Percentiles rank a stretch among this genome's conserved stretches.
Evolutionary conservation across 35 echinoderm and acorn worm species (phyloP).

Genomic region (Acanthaster planci): DNA sequence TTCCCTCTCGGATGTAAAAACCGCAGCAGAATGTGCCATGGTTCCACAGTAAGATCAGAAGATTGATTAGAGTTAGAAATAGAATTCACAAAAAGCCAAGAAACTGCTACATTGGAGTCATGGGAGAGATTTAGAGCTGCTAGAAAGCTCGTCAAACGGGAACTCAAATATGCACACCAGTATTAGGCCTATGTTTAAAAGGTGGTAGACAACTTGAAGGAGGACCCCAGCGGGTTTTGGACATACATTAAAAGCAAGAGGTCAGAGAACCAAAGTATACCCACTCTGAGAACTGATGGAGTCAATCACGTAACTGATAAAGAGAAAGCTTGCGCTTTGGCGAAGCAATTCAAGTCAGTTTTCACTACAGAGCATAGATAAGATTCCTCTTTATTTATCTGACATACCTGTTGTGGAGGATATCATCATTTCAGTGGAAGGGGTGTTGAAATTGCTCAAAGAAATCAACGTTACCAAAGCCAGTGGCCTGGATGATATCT

Average conservation of each 20-base stretch:
- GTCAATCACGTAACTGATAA: background rate
- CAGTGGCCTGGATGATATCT: constrained; percentile 45
- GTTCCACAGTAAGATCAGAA: no score
- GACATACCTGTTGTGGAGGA: background rate
- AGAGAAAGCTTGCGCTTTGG: background rate
- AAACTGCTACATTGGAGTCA: no score
- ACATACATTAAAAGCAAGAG: constrained; percentile 24
- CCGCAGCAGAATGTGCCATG: no score
- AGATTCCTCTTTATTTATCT: background rate
- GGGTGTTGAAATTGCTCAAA: constrained; percentile 24
- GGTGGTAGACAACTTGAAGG: constrained; percentile 17
- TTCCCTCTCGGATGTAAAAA: constrained; percentile 3
- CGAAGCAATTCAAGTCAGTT: constrained; percentile 14
- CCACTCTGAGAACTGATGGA: background rate
- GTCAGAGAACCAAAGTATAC: constrained; percentile 26
- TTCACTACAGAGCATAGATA: constrained; percentile 32
- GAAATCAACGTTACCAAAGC: constrained; percentile 15
- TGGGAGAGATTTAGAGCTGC: no score
- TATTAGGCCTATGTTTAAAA: background rate
- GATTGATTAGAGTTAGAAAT: no score
- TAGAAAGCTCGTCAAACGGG: background rate
- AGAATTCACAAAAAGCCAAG: no score
- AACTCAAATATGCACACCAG: constrained; percentile 34
- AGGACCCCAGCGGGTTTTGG: constrained; percentile 31
- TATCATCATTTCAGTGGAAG: constrained; percentile 6